Evolutionary conservation across 92 coral and sea anemone genomes (phyloP).

Genomic region (Porites cylindrica): DNA sequence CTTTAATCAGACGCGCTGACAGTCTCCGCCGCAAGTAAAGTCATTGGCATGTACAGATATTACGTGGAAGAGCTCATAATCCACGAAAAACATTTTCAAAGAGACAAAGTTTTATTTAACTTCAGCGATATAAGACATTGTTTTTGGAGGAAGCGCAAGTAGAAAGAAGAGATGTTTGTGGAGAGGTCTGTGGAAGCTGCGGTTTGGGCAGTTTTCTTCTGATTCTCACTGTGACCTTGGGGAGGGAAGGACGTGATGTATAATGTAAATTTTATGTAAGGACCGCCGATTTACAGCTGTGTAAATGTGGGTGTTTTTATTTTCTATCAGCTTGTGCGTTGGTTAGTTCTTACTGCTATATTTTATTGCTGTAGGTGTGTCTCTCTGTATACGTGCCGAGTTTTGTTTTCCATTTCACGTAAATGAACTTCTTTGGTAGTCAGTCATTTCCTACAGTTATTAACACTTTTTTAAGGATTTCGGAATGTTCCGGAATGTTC

Average conservation of each 20-base stretch:
- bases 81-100: constrained; percentile 9
- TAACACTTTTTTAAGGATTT: background rate
- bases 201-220: constrained; percentile 20
- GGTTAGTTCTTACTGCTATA: too few species aligned
- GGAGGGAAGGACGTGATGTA: constrained; percentile 28
- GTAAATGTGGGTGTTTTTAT: background rate
- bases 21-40: background rate
- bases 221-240: constrained; percentile 17
- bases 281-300: background rate
- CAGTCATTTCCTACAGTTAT: too few species aligned
- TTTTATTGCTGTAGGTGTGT: too few species aligned
- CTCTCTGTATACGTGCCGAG: too few species aligned
- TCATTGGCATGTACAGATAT: constrained; percentile 26
- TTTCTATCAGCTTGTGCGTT: too few species aligned
- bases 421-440: too few species aligned
- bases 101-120: constrained; percentile 35
- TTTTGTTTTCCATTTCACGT: too few species aligned
- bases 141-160: background rate
- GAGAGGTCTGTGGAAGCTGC: constrained; percentile 11
- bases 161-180: background rate
- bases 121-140: background rate
- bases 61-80: background rate
- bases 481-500: background rate
- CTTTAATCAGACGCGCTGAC: background rate
- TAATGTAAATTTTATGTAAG: background rate